phyloP scores from a whole-genome alignment of 2,113 vertebrate species.

The Nannobrachium achirus region DNA sequence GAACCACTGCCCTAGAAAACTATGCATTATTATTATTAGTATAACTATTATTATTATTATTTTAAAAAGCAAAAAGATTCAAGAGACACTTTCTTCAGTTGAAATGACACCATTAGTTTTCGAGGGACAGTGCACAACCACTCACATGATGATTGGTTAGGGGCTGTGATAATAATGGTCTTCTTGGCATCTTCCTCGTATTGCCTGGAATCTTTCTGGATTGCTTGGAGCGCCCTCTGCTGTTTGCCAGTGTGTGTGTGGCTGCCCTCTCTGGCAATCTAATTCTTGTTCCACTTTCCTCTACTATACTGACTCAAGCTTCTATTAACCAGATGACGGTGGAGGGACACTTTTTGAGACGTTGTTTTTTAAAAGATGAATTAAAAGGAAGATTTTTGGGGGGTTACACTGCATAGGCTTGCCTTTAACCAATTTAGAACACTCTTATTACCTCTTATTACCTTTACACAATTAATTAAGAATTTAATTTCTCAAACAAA shows the following conservation, averaged over 20 bases:
- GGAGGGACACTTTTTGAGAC: background rate
- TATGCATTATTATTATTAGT: too few relatives aligned
- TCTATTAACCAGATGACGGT: conserved; percentile 6
- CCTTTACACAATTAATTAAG: too few relatives aligned
- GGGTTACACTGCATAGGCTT: too few relatives aligned
- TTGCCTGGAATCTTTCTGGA: background rate
- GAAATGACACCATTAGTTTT: too few relatives aligned
- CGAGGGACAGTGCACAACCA: too few relatives aligned
- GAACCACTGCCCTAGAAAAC: too few relatives aligned
- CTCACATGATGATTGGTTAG: background rate
- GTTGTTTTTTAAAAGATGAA: background rate
- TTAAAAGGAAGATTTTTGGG: background rate
- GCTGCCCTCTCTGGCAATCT: background rate
- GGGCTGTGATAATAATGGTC: background rate
- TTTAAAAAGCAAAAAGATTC: too few relatives aligned
- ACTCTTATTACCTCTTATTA: too few relatives aligned
- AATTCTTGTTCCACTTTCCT: background rate
- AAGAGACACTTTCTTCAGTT: too few relatives aligned
- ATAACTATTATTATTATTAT: too few relatives aligned
- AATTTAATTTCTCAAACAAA: too few relatives aligned
- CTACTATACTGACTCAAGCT: background rate
- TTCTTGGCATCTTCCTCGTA: background rate
- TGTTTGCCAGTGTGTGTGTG: background rate
- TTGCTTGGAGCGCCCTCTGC: conserved; percentile 21
- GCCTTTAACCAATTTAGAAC: too few relatives aligned